A percentile compares a stretch with the other conserved stretches of the same genome.
Conservation (phyloP, 2,888 invertebrate genomes). For the Scaptomyza cyrtandrae region DNA sequence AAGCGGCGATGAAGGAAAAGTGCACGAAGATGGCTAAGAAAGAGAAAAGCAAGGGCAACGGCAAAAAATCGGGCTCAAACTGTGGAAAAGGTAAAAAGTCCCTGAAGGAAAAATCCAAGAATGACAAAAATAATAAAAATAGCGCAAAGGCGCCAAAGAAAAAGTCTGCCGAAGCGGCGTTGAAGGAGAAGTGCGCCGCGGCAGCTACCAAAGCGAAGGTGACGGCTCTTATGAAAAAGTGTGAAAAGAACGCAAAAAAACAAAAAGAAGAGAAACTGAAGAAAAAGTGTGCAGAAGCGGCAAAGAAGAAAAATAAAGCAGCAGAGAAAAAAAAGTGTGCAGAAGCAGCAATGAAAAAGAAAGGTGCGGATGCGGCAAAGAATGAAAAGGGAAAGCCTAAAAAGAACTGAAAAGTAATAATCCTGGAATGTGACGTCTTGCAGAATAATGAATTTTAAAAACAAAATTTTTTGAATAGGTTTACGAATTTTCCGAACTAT, state of each 20-base stretch:
- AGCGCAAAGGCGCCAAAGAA: neutral
- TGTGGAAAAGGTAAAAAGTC: neutral
- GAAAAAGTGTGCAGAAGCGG: neutral
- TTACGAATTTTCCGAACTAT: neutral
- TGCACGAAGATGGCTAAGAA: neutral
- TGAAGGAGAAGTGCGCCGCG: neutral
- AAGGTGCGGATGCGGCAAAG: neutral
- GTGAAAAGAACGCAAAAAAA: neutral
- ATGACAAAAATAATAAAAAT: too few relatives aligned
- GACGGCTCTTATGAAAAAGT: neutral
- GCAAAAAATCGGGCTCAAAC: neutral
- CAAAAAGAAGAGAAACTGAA: neutral
- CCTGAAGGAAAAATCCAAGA: neutral
- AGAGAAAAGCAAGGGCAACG: neutral
- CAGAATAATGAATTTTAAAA: neutral
- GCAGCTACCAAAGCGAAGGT: neutral
- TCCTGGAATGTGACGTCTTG: neutral
- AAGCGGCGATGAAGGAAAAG: slow-evolving; percentile 1
- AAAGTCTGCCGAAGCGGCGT: neutral
- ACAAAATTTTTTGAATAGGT: neutral
- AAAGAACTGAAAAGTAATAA: neutral
- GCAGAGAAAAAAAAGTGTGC: slow-evolving; percentile 1
- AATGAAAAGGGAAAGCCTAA: neutral
- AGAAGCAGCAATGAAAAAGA: neutral
- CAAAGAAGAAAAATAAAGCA: neutral